These are phyloP conservation scores for Zenarchopterus dispar DNA, from an alignment of 2,797 vertebrate genomes.

Conservation along the genomic window DNA sequence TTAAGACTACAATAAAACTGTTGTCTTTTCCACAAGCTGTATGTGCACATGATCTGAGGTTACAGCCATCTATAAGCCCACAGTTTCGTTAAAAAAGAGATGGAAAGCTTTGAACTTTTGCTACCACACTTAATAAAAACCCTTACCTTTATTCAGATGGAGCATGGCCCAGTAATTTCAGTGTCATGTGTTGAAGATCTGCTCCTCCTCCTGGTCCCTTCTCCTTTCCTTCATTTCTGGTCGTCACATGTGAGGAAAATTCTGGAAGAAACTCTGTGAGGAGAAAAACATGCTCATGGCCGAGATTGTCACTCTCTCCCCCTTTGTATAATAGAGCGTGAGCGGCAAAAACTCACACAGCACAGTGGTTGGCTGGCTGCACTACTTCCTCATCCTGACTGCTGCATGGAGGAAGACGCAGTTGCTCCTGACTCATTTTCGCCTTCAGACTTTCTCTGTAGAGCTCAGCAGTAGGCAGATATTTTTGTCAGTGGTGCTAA, in stretches of 20 bases:
- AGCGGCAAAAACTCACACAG: slow-evolving; percentile 19
- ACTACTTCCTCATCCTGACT: slow-evolving; percentile 69
- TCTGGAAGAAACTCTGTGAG: slow-evolving; percentile 54
- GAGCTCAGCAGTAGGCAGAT: slow-evolving; percentile 14
- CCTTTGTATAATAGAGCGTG: slow-evolving; percentile 45
- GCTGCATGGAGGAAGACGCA: slow-evolving; percentile 40
- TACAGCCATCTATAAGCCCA: slow-evolving; percentile 20
- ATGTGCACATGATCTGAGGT: slow-evolving; percentile 20
- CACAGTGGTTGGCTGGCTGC: slow-evolving; percentile 48
- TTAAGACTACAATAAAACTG: slow-evolving; percentile 3
- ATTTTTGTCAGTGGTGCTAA: slow-evolving; percentile 42
- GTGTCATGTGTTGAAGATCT: slow-evolving; percentile 24
- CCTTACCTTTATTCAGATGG: slow-evolving; percentile 4
- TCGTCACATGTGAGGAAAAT: slow-evolving; percentile 21
- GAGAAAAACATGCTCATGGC: slow-evolving; percentile 50
- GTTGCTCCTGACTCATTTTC: slow-evolving; percentile 38
- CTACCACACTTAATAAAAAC: slow-evolving; percentile 11
- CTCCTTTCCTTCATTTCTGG: slow-evolving; percentile 8
- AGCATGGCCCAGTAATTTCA: slow-evolving; percentile 4
- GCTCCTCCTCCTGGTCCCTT: slow-evolving; percentile 13
- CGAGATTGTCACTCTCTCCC: slow-evolving; percentile 40
- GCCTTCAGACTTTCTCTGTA: slow-evolving; percentile 8
- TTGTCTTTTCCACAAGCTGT: slow-evolving; percentile 22
- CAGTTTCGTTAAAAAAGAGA: slow-evolving; percentile 10
- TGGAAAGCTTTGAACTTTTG: background rate